Conservation (phyloP, 2,113 vertebrate species). For the Erythrocercus mccallii region DNA sequence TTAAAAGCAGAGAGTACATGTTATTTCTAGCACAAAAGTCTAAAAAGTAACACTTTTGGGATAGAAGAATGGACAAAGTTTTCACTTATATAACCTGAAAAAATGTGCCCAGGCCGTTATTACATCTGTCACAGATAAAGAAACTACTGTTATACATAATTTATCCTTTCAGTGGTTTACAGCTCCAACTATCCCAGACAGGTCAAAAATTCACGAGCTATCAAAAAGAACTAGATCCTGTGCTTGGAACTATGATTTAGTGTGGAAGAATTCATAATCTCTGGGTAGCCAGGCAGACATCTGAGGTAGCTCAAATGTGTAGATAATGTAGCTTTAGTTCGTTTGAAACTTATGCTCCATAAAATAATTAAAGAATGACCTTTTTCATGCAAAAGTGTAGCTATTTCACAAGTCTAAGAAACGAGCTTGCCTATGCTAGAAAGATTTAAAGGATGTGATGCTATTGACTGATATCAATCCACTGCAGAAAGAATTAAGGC, state of each 20-base stretch:
- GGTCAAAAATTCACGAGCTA: conserved; percentile 12
- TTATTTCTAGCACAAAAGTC: not conserved
- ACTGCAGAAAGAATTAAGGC: not conserved
- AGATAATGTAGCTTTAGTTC: not conserved
- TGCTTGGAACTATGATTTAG: not conserved
- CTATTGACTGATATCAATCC: not conserved
- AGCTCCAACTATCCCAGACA: not conserved
- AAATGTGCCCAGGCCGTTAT: not conserved
- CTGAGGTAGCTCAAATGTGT: not conserved
- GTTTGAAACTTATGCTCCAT: not conserved
- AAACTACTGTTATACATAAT: not conserved
- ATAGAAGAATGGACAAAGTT: not conserved
- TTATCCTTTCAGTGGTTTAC: not conserved
- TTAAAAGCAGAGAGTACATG: not conserved
- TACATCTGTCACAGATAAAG: not conserved
- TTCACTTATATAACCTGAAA: not conserved
- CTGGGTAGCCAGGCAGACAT: not conserved
- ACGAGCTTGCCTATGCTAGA: accelerated
- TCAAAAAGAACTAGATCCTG: not conserved
- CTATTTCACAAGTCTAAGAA: not conserved
- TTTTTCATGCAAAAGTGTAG: not conserved
- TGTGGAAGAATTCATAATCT: not conserved
- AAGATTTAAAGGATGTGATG: not conserved
- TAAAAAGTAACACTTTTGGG: not conserved
- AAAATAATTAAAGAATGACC: conserved; percentile 1